Percentiles rank a stretch among this genome's conserved stretches.
Conservation (phyloP, 2,797 vertebrate species). For the Lithobates pipiens region DNA sequence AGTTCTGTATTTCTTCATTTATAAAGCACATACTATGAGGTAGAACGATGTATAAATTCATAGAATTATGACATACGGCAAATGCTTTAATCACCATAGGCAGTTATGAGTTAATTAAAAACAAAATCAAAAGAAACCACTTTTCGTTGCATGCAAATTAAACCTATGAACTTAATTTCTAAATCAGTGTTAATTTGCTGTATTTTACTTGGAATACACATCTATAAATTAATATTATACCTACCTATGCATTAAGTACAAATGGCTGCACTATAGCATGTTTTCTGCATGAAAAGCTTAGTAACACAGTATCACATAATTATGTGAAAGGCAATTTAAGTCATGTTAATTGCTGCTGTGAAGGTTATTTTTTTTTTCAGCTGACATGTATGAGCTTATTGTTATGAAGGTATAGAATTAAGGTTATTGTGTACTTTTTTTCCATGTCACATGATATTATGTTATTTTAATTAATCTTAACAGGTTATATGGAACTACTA, state of each 20-base stretch:
- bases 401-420: too few species aligned
- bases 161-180: conserved; percentile 26
- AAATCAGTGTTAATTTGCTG: conserved; percentile 42
- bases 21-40: conserved; percentile 7
- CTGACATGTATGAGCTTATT: neutral
- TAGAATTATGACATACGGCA: neutral
- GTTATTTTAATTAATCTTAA: neutral
- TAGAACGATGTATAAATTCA: neutral
- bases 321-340: neutral
- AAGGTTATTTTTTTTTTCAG: neutral
- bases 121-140: conserved; percentile 14
- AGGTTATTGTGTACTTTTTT: neutral
- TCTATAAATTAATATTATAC: conserved; percentile 26
- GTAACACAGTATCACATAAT: conserved; percentile 5
- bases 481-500: too few species aligned
- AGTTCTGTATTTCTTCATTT: too few species aligned
- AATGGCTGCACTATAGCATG: neutral
- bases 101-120: conserved; percentile 42
- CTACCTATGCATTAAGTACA: neutral
- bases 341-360: neutral
- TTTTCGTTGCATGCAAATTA: conserved; percentile 35
- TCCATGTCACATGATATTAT: neutral
- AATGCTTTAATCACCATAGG: conserved; percentile 16
- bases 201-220: conserved; percentile 18
- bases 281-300: neutral